Conservation (phyloP, 2,888 invertebrate genomes). For the Coleophora flavipennella region DNA sequence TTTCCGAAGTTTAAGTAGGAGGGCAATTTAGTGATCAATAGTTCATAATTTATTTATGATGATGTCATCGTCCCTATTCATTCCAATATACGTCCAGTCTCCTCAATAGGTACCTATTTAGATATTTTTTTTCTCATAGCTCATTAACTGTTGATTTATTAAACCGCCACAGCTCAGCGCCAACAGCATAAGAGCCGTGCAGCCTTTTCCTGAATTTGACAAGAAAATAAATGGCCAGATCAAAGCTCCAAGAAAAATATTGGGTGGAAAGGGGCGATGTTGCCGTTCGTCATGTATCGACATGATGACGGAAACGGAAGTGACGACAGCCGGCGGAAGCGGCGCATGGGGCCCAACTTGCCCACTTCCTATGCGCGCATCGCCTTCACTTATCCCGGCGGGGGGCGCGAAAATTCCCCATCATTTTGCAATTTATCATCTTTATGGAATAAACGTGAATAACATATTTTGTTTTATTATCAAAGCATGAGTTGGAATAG, state of each 20-base stretch:
- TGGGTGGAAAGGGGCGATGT: conserved; percentile 39
- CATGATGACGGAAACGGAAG: conserved; percentile 60
- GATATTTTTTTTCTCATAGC: too few relatives aligned
- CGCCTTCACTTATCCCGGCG: conserved; percentile 66
- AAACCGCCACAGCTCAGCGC: conserved; percentile 28
- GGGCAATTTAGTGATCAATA: too few relatives aligned
- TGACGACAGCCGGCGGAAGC: conserved; percentile 54
- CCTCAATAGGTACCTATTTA: too few relatives aligned
- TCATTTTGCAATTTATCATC: conserved; percentile 12
- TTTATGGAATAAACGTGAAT: neutral
- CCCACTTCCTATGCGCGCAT: conserved; percentile 54
- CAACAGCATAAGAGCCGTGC: conserved; percentile 42
- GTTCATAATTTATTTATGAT: too few relatives aligned
- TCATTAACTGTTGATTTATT: conserved; percentile 27
- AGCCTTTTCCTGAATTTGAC: conserved; percentile 67
- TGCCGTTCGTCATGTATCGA: conserved; percentile 38
- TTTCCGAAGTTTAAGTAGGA: too few relatives aligned
- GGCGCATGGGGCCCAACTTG: conserved; percentile 59
- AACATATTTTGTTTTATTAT: too few relatives aligned
- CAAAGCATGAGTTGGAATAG: too few relatives aligned
- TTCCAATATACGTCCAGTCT: too few relatives aligned
- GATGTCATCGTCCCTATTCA: too few relatives aligned
- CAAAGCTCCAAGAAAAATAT: conserved; percentile 57
- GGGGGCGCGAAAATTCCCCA: conserved; percentile 44
- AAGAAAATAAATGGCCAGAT: conserved; percentile 66